Evolutionary conservation across 1,140 invertebrate genomes (phyloP).

Genomic region (Tetragonula clypearis): DNA sequence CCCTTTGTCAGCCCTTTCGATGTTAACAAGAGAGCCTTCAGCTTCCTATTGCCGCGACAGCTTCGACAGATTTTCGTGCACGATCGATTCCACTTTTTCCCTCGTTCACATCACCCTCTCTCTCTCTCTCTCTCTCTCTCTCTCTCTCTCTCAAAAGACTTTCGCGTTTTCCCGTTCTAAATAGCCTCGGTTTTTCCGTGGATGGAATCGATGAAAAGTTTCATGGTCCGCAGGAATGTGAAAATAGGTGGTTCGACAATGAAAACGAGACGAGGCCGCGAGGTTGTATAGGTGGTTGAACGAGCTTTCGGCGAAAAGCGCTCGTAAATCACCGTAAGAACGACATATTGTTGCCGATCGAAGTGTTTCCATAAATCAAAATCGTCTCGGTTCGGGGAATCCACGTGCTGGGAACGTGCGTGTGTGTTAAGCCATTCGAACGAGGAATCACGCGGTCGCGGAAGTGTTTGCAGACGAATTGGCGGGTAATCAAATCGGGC

Average conservation of each 20-base stretch:
- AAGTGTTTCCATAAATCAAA: slow-evolving; percentile 38
- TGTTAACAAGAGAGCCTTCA: slow-evolving; percentile 51
- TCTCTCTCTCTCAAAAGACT: background rate
- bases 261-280: background rate
- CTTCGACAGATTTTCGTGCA: slow-evolving; percentile 41
- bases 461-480: slow-evolving; percentile 15
- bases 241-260: background rate
- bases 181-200: background rate
- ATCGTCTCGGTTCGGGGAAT: background rate
- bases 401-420: background rate
- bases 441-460: too few species aligned
- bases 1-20: slow-evolving; percentile 59
- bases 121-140: background rate
- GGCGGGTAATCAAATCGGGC: slow-evolving; percentile 63
- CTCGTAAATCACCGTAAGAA: slow-evolving; percentile 24
- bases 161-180: background rate
- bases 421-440: slow-evolving; percentile 15
- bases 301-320: slow-evolving; percentile 16
- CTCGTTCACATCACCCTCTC: too few species aligned
- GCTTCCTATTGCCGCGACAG: slow-evolving; percentile 27
- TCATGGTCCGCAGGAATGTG: slow-evolving; percentile 6
- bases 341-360: slow-evolving; percentile 13
- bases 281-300: background rate
- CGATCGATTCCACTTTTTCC: slow-evolving; percentile 28
- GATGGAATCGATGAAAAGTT: slow-evolving; percentile 25